phyloP scores from a whole-genome alignment of 2,888 invertebrate species.

The Phlogophora meticulosa region DNA sequence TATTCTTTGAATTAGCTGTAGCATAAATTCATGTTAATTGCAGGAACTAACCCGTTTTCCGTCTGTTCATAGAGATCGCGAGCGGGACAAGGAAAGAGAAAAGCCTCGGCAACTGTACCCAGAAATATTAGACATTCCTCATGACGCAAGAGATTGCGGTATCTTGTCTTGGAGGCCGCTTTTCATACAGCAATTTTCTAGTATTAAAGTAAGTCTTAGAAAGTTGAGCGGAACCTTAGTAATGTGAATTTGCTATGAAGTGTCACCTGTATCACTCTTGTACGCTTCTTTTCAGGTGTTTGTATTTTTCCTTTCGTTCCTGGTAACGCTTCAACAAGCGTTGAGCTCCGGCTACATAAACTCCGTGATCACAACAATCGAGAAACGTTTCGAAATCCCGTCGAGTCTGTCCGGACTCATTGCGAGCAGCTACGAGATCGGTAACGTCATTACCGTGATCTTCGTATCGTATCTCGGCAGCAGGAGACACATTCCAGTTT shows the following conservation, averaged over 20 bases:
- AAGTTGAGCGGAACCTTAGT: neutral
- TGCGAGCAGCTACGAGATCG: constrained; percentile 98
- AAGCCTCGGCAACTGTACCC: constrained; percentile 91
- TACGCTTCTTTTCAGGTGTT: constrained; percentile 93
- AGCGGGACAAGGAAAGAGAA: constrained; percentile 91
- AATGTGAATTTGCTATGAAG: neutral
- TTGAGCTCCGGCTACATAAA: constrained; percentile 98
- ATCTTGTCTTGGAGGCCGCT: constrained; percentile 96
- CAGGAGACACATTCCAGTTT: constrained; percentile 97
- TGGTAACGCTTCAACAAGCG: constrained; percentile 97
- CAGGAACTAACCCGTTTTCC: constrained; percentile 34
- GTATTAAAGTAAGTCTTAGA: constrained; percentile 94
- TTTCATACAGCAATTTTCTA: constrained; percentile 96
- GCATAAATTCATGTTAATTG: constrained; percentile 31
- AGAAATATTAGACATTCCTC: constrained; percentile 92
- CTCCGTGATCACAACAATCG: constrained; percentile 99
- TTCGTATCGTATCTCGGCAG: constrained; percentile 99
- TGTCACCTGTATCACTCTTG: constrained; percentile 24
- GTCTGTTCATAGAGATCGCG: constrained; percentile 83
- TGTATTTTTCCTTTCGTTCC: constrained; percentile 96
- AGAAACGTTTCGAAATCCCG: constrained; percentile 98
- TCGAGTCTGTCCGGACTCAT: constrained; percentile 98
- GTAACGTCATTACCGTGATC: constrained; percentile 98
- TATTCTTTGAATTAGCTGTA: constrained; percentile 17
- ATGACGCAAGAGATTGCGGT: constrained; percentile 96